Evolutionary conservation across 1,140 invertebrate genomes (phyloP).

Genomic region (Lepidotrigona ventralis): DNA sequence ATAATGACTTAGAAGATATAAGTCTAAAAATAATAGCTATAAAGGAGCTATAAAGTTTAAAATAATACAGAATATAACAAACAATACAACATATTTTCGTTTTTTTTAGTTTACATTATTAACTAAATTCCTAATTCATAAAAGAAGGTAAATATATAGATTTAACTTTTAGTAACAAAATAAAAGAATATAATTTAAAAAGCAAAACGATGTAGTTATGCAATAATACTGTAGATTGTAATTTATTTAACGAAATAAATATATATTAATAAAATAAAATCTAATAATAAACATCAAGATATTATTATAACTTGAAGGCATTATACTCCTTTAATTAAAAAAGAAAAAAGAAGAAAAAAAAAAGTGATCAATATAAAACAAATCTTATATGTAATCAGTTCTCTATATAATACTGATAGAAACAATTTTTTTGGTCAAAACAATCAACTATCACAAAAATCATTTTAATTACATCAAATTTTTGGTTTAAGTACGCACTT

Average conservation of each 20-base stretch:
- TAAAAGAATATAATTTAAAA: constrained; percentile 11
- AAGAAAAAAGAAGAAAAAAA: neutral
- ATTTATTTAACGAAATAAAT: neutral
- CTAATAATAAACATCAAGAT: constrained; percentile 3
- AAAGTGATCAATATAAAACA: neutral
- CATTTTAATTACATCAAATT: constrained; percentile 6
- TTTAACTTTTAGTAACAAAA: constrained; percentile 11
- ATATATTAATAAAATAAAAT: constrained; percentile 10
- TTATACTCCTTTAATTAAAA: constrained; percentile 3
- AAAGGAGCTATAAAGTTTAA: constrained; percentile 1
- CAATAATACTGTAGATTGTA: neutral
- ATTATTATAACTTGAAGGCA: constrained; percentile 5
- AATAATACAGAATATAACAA: constrained; percentile 10
- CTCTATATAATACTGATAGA: constrained; percentile 26
- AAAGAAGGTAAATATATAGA: neutral
- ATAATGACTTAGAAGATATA: neutral
- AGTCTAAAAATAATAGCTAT: too few species aligned
- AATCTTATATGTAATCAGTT: constrained; percentile 7
- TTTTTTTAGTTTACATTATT: neutral
- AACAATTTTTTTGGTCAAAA: constrained; percentile 19
- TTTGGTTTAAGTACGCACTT: constrained; percentile 31
- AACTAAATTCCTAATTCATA: neutral
- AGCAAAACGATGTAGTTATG: neutral
- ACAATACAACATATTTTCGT: neutral
- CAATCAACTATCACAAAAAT: constrained; percentile 23